phyloP scores from a whole-genome alignment of 2,797 vertebrate genomes.

The Acanthiza pusilla region DNA sequence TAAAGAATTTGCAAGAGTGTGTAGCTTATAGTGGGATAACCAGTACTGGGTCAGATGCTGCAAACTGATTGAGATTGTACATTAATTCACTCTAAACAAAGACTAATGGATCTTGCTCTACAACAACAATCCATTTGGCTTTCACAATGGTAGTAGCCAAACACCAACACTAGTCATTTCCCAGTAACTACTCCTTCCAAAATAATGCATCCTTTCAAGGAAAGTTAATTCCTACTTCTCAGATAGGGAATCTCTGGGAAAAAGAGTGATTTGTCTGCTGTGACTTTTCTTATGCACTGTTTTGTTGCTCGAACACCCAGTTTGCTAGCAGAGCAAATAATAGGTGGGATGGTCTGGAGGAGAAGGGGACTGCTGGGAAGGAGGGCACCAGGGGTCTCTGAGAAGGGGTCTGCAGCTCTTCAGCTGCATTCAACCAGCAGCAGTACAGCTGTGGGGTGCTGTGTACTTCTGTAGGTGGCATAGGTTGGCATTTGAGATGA shows the following conservation, averaged over 20 bases:
- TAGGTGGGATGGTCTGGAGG: neutral
- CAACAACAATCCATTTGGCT: neutral
- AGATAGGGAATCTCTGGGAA: neutral
- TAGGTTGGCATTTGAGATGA: neutral
- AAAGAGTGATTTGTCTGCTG: neutral
- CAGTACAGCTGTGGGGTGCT: neutral
- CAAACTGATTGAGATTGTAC: neutral
- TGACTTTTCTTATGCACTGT: neutral
- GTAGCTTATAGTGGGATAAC: neutral
- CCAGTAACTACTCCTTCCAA: neutral
- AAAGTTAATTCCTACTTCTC: neutral
- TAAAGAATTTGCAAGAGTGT: neutral
- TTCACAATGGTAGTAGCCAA: rapidly evolving
- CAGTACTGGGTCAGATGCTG: neutral
- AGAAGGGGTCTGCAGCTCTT: neutral
- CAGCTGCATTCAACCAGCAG: neutral
- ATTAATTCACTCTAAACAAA: neutral
- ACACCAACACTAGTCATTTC: neutral
- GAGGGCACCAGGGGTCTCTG: neutral
- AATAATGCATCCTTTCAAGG: neutral
- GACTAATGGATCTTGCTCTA: neutral
- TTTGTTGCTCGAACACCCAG: neutral
- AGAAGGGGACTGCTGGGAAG: neutral
- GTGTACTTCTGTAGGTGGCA: neutral
- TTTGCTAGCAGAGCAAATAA: neutral